A percentile compares a stretch with the other conserved stretches of the same genome.
Conservation (phyloP, 2,113 vertebrate genomes). For the Fukomys damarensis region DNA sequence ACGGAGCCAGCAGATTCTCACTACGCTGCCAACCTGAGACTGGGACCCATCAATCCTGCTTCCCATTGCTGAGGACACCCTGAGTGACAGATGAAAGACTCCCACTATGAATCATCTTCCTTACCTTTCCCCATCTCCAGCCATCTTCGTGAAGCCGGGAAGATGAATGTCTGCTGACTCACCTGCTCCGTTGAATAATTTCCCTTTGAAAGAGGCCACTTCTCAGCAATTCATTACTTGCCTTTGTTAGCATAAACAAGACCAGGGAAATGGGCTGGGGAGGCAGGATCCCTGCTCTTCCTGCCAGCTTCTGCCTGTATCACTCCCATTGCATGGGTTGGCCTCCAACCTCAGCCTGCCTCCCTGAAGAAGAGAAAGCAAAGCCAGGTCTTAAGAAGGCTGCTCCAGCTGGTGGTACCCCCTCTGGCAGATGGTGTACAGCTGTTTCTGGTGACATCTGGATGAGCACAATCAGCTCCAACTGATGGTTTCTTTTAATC, state of each 20-base stretch:
- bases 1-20: not conserved
- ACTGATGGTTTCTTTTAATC: constrained; percentile 71
- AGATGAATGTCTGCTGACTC: constrained; percentile 67
- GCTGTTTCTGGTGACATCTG: constrained; percentile 74
- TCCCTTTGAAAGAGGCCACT: constrained; percentile 77
- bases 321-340: constrained; percentile 7
- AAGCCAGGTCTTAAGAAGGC: not conserved
- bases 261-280: constrained; percentile 3
- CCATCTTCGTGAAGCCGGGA: not conserved
- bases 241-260: constrained; percentile 70
- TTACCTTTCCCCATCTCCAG: constrained; percentile 4
- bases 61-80: not conserved
- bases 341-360: constrained; percentile 56
- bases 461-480: constrained; percentile 71
- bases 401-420: constrained; percentile 20
- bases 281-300: not conserved
- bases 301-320: not conserved
- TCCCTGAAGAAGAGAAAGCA: constrained; percentile 19
- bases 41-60: constrained; percentile 12
- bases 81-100: not conserved
- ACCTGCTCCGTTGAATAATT: constrained; percentile 81
- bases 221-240: constrained; percentile 78
- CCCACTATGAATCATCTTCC: not conserved
- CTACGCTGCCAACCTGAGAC: not conserved
- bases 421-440: constrained; percentile 65